phyloP scores from a whole-genome alignment of 2,797 vertebrate genomes.

The Buceros bicornis region DNA sequence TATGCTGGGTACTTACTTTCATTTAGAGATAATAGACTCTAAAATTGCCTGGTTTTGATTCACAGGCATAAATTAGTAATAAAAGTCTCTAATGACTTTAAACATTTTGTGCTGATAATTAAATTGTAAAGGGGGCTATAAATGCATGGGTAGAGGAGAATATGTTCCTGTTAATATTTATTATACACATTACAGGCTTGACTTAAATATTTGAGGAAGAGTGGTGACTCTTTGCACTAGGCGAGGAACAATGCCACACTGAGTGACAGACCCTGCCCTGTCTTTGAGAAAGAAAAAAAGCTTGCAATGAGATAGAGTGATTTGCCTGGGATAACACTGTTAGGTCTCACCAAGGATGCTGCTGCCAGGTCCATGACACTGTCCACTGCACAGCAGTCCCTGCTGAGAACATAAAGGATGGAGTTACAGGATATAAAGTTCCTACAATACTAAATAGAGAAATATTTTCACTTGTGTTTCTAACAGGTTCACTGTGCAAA shows the following conservation, averaged over 20 bases:
- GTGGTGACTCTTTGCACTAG: background rate
- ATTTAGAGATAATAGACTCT: conserved; percentile 18
- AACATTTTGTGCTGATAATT: conserved; percentile 10
- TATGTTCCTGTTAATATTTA: conserved; percentile 30
- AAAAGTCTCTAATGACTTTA: conserved; percentile 52
- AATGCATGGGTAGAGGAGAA: background rate
- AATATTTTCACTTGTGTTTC: background rate
- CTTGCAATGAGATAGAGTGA: background rate
- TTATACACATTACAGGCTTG: background rate
- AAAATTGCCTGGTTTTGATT: conserved; percentile 46
- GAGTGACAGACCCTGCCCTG: background rate
- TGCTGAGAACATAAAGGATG: background rate
- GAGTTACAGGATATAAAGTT: background rate
- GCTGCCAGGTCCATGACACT: background rate
- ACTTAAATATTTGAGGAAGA: background rate
- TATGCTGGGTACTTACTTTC: background rate
- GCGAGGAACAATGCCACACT: background rate
- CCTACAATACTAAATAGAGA: background rate
- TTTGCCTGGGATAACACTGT: background rate
- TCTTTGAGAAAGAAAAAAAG: background rate
- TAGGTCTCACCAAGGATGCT: background rate
- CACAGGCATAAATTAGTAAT: conserved; percentile 48
- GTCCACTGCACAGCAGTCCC: background rate
- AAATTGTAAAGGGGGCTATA: conserved; percentile 17
- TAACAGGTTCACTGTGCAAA: background rate